These are phyloP conservation scores for Yponomeuta cagnagella DNA, from an alignment of 2,888 invertebrate species.

Conservation along the genomic window DNA sequence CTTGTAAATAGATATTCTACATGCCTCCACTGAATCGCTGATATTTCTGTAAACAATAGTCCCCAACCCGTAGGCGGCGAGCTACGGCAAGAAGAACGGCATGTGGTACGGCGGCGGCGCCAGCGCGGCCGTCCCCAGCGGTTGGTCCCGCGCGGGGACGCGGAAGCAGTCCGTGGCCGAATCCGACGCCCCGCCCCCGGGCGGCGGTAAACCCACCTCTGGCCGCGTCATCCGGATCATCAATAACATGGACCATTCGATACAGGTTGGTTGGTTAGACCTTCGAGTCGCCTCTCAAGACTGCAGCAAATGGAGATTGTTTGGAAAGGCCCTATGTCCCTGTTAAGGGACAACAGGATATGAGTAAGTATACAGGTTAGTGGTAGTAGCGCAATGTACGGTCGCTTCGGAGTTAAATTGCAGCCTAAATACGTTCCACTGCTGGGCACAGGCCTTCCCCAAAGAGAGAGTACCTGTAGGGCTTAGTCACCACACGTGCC, in stretches of 20 bases:
- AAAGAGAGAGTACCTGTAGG: no score
- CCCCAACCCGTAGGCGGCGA: slow-evolving; percentile 80
- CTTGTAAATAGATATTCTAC: no score
- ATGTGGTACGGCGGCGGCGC: slow-evolving; percentile 85
- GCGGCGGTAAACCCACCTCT: slow-evolving; percentile 84
- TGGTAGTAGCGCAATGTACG: no score
- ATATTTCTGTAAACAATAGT: background rate
- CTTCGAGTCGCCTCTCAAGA: slow-evolving; percentile 17
- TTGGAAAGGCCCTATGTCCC: no score
- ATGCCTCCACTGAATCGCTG: background rate
- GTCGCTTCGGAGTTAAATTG: no score
- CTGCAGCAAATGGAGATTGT: no score
- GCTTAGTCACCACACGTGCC: no score
- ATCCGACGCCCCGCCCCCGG: slow-evolving; percentile 84
- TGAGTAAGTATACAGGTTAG: no score
- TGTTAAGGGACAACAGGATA: no score
- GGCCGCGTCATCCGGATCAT: slow-evolving; percentile 94
- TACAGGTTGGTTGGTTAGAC: slow-evolving; percentile 78
- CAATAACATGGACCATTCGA: slow-evolving; percentile 94
- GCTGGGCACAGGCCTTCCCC: no score
- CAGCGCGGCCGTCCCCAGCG: slow-evolving; percentile 75
- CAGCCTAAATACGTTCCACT: no score
- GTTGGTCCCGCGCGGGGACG: slow-evolving; percentile 83
- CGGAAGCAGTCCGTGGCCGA: slow-evolving; percentile 90
- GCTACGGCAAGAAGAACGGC: slow-evolving; percentile 93